Base-by-base conservation (phyloP, 2,888 invertebrate species). In the Agonum fuliginosum region DNA sequence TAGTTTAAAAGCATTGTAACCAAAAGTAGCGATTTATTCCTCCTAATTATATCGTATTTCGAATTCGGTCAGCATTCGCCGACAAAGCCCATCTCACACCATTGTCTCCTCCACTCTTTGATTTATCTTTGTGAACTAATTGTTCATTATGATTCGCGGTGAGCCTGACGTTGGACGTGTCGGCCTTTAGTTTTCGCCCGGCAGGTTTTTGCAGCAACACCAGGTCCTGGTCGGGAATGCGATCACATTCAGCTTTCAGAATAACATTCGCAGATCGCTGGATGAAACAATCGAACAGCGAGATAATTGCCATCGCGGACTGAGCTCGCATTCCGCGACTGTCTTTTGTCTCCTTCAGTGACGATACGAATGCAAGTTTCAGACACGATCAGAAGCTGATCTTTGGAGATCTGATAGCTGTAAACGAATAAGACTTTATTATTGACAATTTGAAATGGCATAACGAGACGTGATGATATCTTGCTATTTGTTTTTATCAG, bases 261-360 rank as follows among this genome's bases (percentile, higher is more conserved):
- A 70, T 17, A 46, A 48, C 46, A 8, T 1, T 41, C 62, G 14
- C 58, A 58, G 37, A 20, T 51, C 54, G 22, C 17, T 1, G 12
- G 34, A 67, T 22, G 67, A 67, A 37, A 67, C 67, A 67, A 67
- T 67, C 67, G 37, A 67, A 37, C 37, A n/a, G 34, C 72, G 54
- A 51, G 54, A 73, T 62, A 73, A 72, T 72, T 62, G 62, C 43
- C 37, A n/a, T 34, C 10, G 34, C 27, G 62, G 14, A n/a, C 20
- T 20, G 19, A 10, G 34, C 5, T 72, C 54, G 62, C 73, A 73
- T 73, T 62, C 73, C 48, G 17, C 41, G 73, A 43, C 73, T 73
- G 73, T 43, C 73, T 73, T 73, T 73, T 54, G 73, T 54, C 73
- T 58, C 58, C 73, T 73, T 8, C 73, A 58, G 73, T 73, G 73